Percentiles rank a stretch among this genome's conserved stretches.
Evolutionary conservation across 2,113 vertebrate species (phyloP).

Genomic region (Paramisgurnus dabryanus): DNA sequence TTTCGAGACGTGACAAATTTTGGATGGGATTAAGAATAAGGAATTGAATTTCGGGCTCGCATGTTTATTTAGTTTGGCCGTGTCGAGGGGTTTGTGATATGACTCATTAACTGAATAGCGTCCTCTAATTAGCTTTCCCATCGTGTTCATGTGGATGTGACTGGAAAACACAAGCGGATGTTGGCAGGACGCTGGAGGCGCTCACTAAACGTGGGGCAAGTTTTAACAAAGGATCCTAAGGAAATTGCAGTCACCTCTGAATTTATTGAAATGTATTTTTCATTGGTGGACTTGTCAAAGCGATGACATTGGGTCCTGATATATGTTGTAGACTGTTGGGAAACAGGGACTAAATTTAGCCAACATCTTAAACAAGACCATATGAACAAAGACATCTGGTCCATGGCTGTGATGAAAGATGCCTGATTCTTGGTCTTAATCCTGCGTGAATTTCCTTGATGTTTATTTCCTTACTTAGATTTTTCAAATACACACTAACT

Average conservation of each 20-base stretch:
- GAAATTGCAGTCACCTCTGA: constrained; percentile 28
- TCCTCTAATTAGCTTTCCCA: neutral
- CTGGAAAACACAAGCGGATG: neutral
- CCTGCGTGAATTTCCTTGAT: neutral
- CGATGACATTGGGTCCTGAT: constrained; percentile 9
- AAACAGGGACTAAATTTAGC: constrained; percentile 32
- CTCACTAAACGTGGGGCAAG: neutral
- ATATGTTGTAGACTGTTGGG: constrained; percentile 6
- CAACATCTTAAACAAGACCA: constrained; percentile 28
- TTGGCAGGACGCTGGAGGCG: neutral
- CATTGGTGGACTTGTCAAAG: constrained; percentile 3
- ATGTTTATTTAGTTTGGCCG: constrained; percentile 17
- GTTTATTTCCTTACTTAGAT: neutral
- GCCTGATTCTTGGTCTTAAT: neutral
- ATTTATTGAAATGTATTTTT: neutral
- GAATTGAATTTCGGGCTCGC: constrained; percentile 33
- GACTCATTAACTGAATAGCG: neutral
- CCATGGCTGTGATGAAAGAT: neutral
- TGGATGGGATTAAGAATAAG: constrained; percentile 27
- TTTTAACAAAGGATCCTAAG: constrained; percentile 12
- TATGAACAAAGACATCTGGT: constrained; percentile 39
- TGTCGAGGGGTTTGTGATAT: neutral
- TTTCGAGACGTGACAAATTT: constrained; percentile 32
- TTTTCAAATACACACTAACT: neutral
- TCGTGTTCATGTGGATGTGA: neutral